Base-by-base conservation (phyloP, 2,113 vertebrate genomes). In the Clarias gariepinus region DNA sequence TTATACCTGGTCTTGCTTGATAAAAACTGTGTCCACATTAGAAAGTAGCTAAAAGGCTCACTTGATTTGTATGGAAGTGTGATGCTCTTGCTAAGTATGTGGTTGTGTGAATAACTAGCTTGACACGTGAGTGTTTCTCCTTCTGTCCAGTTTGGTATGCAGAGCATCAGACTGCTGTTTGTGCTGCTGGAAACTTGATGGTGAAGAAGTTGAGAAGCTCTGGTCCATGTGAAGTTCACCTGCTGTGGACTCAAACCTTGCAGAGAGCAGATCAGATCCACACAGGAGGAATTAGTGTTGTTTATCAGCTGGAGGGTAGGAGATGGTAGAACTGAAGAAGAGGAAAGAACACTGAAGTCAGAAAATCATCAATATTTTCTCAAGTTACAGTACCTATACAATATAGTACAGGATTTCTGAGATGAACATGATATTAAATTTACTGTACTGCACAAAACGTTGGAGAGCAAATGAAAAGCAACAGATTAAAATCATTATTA, bases 161-260 rank as follows among this genome's bases (percentile, higher is more conserved):
- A 92, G 68, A 90, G 81, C 13, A 0, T 15, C 64, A 91, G 81
- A 0, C 25, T 55, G 74, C 87, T 90, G 23, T 19, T 87, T n/a
- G n/a, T 36, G 8, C 0, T 15, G 79, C n/a, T 30, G 52, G 28
- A 30, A 28, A 64, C 0, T 3, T 63, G 13, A 71, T 80, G 19
- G 52, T 28, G 61, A 66, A 36, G 78, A 52, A n/a, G 25, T 11
- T 86, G 47, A 87, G 60, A 30, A 3, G 30, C 52, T 78, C 1
- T 60, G 55, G 0, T 79, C 91, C 91, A 92, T 58, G 82, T 90
- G 84, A 92, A 87, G 82, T 85, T 85, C 15, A 85, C 79, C 57
- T 52, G n/a, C 47, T 84, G 76, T 64, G 79, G 23, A 10, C 18
- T 52, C 11, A 82, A 41, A 68, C 11, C 23, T 11, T 85, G 61